A percentile compares a stretch with the other conserved stretches of the same genome.
These are phyloP conservation scores for Anomalospiza imberbis DNA, from an alignment of 2,797 vertebrate genomes.

Conservation along the genomic window DNA sequence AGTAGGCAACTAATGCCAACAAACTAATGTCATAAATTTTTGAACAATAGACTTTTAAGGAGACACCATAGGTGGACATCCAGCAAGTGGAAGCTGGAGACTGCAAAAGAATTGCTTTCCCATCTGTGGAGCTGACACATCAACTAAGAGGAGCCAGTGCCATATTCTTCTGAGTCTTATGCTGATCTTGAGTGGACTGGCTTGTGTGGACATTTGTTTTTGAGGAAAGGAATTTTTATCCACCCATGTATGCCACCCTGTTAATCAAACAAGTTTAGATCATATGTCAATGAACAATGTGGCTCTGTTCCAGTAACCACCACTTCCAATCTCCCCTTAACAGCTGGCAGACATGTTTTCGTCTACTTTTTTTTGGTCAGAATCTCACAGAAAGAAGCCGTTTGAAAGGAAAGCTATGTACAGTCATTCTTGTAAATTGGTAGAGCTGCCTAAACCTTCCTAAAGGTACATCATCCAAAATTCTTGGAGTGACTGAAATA, in stretches of 20 bases:
- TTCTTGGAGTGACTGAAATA: neutral
- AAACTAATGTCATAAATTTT: neutral
- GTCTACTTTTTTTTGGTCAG: neutral
- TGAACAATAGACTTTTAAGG: neutral
- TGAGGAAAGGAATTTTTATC: neutral
- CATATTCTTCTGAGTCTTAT: neutral
- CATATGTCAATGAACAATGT: neutral
- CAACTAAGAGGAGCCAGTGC: rapidly evolving
- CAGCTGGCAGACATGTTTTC: neutral
- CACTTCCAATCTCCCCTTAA: neutral
- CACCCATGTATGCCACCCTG: rapidly evolving
- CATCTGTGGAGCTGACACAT: neutral
- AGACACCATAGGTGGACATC: neutral
- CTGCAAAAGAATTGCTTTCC: neutral
- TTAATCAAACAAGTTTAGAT: neutral
- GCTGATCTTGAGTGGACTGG: neutral
- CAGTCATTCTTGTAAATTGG: neutral
- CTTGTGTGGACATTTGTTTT: neutral
- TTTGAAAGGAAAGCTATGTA: neutral
- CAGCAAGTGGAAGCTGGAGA: neutral
- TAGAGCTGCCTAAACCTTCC: neutral
- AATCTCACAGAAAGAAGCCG: rapidly evolving
- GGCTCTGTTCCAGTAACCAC: neutral
- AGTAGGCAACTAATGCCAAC: neutral
- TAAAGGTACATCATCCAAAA: neutral